Evolutionary conservation across 2,113 vertebrate species (phyloP).

Genomic region (Suncus etruscus): DNA sequence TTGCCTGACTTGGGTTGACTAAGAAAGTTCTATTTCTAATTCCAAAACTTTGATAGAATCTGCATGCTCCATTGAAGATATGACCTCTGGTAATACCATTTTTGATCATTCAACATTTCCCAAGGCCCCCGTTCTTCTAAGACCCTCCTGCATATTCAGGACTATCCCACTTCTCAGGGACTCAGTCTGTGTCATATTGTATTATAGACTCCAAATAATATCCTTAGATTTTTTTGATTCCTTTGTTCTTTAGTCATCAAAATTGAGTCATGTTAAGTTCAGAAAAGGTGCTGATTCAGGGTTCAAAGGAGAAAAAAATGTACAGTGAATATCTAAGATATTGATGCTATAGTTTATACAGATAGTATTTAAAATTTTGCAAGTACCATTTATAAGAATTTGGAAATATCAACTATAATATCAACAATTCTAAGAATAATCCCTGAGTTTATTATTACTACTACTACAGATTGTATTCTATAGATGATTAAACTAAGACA

Average conservation of each 20-base stretch:
- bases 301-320: neutral
- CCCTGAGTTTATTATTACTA: neutral
- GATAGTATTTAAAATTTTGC: neutral
- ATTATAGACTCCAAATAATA: neutral
- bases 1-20: neutral
- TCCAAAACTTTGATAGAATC: neutral
- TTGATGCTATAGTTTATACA: neutral
- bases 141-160: neutral
- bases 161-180: neutral
- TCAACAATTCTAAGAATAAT: neutral
- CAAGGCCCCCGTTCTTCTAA: neutral
- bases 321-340: neutral
- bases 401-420: neutral
- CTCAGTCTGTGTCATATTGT: neutral
- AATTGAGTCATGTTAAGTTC: neutral
- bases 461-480: neutral
- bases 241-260: neutral
- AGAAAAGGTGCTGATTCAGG: neutral
- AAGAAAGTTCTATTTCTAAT: neutral
- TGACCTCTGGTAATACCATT: neutral
- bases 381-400: constrained; percentile 32
- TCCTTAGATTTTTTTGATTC: neutral
- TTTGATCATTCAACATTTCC: neutral
- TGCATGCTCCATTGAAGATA: no score
- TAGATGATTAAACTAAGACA: neutral